Percentiles rank a stretch among this genome's conserved stretches.
Conservation (phyloP, 2,888 invertebrate genomes). For the Drosophila borealis region DNA sequence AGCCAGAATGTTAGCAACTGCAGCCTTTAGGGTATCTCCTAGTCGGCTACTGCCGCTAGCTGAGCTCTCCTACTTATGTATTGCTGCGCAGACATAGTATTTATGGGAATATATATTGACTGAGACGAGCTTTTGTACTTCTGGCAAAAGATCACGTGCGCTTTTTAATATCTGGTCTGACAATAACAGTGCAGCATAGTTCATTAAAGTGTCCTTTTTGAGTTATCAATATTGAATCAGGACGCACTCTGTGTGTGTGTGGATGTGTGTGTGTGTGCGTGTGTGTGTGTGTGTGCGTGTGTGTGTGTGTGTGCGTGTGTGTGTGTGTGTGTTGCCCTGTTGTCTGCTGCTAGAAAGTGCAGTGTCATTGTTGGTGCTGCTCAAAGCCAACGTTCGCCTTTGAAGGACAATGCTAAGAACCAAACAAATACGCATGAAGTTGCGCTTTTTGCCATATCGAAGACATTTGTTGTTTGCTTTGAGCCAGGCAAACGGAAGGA, state of each 20-base stretch:
- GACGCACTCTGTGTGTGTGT: background rate
- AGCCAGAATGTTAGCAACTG: too few species aligned
- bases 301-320: too few species aligned
- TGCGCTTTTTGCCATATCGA: constrained; percentile 61
- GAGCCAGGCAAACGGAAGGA: constrained; percentile 49
- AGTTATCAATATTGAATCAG: constrained; percentile 56
- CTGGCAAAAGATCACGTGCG: constrained; percentile 17
- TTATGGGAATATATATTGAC: too few species aligned
- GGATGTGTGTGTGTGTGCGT: constrained; percentile 16
- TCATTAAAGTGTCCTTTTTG: constrained; percentile 23
- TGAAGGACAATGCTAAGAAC: constrained; percentile 28
- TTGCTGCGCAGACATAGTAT: too few species aligned
- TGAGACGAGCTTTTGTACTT: too few species aligned
- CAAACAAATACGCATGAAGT: constrained; percentile 72
- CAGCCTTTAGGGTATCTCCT: too few species aligned
- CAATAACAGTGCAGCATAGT: constrained; percentile 1
- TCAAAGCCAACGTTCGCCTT: constrained; percentile 26
- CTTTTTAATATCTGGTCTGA: constrained; percentile 29
- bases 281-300: too few species aligned
- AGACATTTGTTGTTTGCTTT: constrained; percentile 57
- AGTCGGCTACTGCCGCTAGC: too few species aligned
- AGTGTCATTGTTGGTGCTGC: constrained; percentile 59
- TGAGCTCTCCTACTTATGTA: too few species aligned
- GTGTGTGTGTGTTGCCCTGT: too few species aligned
- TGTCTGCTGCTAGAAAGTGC: constrained; percentile 51